Conservation (phyloP, 1,140 invertebrate genomes). For the Nixonia krombeini region DNA sequence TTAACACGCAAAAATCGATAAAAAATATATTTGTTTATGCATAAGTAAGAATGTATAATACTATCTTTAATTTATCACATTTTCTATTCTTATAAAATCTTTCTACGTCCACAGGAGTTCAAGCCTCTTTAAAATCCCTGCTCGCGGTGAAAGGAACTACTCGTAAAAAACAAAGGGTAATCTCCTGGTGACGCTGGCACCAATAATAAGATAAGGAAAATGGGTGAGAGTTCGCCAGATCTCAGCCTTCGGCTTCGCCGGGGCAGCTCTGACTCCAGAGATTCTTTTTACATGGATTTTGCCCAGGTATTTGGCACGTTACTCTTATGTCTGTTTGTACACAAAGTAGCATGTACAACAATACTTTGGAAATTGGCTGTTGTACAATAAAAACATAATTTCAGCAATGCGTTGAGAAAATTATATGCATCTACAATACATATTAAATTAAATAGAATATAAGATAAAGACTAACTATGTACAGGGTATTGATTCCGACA, state of each 20-base stretch:
- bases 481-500: conserved; percentile 88
- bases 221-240: conserved; percentile 87
- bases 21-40: no score
- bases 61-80: no score
- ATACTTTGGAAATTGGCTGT: no score
- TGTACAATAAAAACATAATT: no score
- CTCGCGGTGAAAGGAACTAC: conserved; percentile 47
- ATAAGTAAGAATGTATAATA: no score
- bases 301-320: conserved; percentile 77
- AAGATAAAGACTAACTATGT: not conserved
- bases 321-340: no score
- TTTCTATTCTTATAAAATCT: no score
- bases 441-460: not conserved
- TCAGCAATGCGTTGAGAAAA: no score
- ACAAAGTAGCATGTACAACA: no score
- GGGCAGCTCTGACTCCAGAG: conserved; percentile 86
- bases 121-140: conserved; percentile 61
- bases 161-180: conserved; percentile 55
- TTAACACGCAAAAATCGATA: no score
- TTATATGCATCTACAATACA: no score
- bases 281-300: conserved; percentile 91
- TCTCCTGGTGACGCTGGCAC: conserved; percentile 17
- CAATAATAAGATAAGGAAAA: conserved; percentile 63
- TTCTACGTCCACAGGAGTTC: conserved; percentile 30
- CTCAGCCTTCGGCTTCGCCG: conserved; percentile 85